phyloP scores from a whole-genome alignment of 2,888 invertebrate genomes.

The Brenthis hecate region DNA sequence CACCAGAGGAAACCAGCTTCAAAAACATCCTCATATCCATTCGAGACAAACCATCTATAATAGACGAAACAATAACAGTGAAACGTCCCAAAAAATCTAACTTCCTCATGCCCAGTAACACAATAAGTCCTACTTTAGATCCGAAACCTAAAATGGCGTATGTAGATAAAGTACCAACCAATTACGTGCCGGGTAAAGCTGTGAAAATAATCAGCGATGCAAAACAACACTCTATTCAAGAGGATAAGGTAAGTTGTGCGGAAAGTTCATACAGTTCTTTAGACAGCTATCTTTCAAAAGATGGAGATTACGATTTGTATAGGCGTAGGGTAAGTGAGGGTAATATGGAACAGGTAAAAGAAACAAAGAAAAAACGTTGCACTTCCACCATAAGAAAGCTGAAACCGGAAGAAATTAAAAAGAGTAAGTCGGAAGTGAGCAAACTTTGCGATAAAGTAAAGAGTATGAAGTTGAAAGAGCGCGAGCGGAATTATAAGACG shows the following conservation, averaged over 20 bases:
- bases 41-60: constrained; percentile 64
- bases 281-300: constrained; percentile 81
- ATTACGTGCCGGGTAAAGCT: constrained; percentile 86
- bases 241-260: constrained; percentile 66
- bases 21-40: constrained; percentile 75
- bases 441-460: constrained; percentile 76
- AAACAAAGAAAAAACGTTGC: constrained; percentile 63
- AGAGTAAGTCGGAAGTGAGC: constrained; percentile 76
- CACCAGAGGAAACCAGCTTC: constrained; percentile 71
- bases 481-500: constrained; percentile 66
- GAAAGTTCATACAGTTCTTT: constrained; percentile 71
- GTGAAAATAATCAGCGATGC: constrained; percentile 86
- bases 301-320: constrained; percentile 60
- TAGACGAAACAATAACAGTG: constrained; percentile 67
- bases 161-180: constrained; percentile 63
- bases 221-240: constrained; percentile 65
- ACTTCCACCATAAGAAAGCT: constrained; percentile 68
- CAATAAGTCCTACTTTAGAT: constrained; percentile 60
- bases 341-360: constrained; percentile 52
- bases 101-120: constrained; percentile 67
- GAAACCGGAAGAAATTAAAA: constrained; percentile 68
- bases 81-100: constrained; percentile 65
- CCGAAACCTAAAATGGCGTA: constrained; percentile 72
- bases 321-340: constrained; percentile 70
- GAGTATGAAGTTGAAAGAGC: constrained; percentile 71